A percentile compares a stretch with the other conserved stretches of the same genome.
Evolutionary conservation across 2,888 invertebrate genomes (phyloP).

Genomic region (Trichogramma evanescens): DNA sequence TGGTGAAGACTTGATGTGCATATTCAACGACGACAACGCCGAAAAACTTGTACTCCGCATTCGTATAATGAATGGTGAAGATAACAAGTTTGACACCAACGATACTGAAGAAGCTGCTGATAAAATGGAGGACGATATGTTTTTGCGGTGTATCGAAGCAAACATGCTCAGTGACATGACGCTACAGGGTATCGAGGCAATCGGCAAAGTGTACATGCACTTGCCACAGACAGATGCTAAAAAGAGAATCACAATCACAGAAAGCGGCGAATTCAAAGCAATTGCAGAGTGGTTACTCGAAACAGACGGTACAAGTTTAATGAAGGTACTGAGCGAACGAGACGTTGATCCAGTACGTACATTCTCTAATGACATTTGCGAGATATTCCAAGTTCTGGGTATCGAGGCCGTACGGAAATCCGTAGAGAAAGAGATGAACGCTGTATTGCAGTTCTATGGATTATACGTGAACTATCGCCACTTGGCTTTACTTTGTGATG

Average conservation of each 20-base stretch:
- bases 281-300: slow-evolving; percentile 98
- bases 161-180: slow-evolving; percentile 99
- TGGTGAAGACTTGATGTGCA: slow-evolving; percentile 97
- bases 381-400: slow-evolving; percentile 96
- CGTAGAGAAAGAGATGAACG: slow-evolving; percentile 99
- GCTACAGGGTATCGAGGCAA: slow-evolving; percentile 87
- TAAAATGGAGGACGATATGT: slow-evolving; percentile 99
- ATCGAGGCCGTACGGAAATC: slow-evolving; percentile 99
- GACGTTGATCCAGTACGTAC: slow-evolving; percentile 97
- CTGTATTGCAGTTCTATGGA: slow-evolving; percentile 98
- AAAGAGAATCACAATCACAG: slow-evolving; percentile 93
- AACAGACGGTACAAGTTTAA: slow-evolving; percentile 97
- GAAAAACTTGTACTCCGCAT: slow-evolving; percentile 96
- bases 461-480: slow-evolving; percentile 99
- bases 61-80: slow-evolving; percentile 96
- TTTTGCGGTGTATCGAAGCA: slow-evolving; percentile 95
- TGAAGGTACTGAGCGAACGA: slow-evolving; percentile 94
- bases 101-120: slow-evolving; percentile 81
- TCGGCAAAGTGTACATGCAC: slow-evolving; percentile 99
- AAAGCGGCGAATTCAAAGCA: slow-evolving; percentile 95
- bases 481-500: slow-evolving; percentile 96
- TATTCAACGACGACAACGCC: slow-evolving; percentile 99
- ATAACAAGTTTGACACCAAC: slow-evolving; percentile 80
- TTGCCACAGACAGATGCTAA: slow-evolving; percentile 96
- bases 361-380: slow-evolving; percentile 98